phyloP scores from a whole-genome alignment of 2,113 vertebrate species.

The Galemys pyrenaicus region DNA sequence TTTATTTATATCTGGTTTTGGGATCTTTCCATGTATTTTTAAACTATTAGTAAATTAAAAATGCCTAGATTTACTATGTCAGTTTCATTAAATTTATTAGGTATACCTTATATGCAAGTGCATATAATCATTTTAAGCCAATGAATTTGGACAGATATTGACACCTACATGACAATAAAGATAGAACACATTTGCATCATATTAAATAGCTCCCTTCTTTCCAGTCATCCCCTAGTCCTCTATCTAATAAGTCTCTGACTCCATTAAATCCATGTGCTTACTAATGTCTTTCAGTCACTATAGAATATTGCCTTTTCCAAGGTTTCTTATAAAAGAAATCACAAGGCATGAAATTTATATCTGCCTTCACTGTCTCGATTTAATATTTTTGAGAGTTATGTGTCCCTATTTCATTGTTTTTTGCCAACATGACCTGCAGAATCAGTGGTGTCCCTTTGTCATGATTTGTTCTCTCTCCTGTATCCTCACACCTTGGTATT shows the following conservation, averaged over 20 bases:
- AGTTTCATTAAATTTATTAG: not conserved
- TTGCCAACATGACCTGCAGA: not conserved
- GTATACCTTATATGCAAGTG: not conserved
- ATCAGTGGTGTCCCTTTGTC: not conserved
- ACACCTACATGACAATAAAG: not conserved
- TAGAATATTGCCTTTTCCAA: not conserved
- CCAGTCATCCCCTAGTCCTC: no score
- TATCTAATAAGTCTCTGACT: no score
- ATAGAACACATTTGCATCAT: not conserved
- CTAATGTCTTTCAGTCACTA: not conserved
- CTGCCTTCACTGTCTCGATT: not conserved
- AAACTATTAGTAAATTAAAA: not conserved
- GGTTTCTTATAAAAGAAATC: not conserved
- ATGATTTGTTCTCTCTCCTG: not conserved
- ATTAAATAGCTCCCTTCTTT: not conserved
- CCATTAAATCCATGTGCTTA: no score
- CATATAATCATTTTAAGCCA: not conserved
- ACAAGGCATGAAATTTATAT: not conserved
- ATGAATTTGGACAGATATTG: not conserved
- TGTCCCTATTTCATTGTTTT: not conserved
- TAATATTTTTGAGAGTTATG: not conserved
- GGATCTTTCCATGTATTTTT: not conserved
- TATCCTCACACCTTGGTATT: not conserved
- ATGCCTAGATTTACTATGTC: not conserved
- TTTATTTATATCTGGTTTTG: not conserved